Evolutionary conservation across 2,113 vertebrate species (phyloP).

Genomic region (Menidia beryllina): DNA sequence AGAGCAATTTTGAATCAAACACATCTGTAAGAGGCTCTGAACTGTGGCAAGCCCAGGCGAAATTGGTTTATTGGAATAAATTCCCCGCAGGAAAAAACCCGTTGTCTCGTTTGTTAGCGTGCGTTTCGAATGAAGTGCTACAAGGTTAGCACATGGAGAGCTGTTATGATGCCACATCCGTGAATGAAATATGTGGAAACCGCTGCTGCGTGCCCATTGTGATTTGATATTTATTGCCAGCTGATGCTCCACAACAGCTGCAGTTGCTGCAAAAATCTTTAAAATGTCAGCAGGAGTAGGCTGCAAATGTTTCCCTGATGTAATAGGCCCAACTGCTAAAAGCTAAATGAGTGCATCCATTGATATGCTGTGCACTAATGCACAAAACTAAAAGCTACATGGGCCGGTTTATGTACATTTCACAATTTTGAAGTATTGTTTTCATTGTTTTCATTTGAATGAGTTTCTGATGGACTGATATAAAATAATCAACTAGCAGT

Average conservation of each 20-base stretch:
- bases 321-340: too few relatives aligned
- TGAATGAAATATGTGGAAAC: neutral
- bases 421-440: too few relatives aligned
- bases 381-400: too few relatives aligned
- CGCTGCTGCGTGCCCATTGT: neutral
- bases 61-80: conserved; percentile 46
- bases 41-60: conserved; percentile 22
- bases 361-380: too few relatives aligned
- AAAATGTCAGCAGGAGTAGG: neutral
- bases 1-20: conserved; percentile 44
- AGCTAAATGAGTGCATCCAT: too few relatives aligned
- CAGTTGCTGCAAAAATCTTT: neutral
- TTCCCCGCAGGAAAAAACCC: conserved; percentile 21
- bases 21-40: conserved; percentile 30
- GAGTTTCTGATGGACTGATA: too few relatives aligned
- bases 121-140: conserved; percentile 12
- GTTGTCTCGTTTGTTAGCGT: conserved; percentile 4
- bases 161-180: conserved; percentile 3
- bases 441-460: too few relatives aligned
- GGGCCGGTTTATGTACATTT: too few relatives aligned
- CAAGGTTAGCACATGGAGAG: conserved; percentile 4
- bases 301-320: too few relatives aligned
- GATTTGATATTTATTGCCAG: neutral
- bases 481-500: too few relatives aligned
- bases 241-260: neutral